Evolutionary conservation across 2,113 vertebrate genomes (phyloP), one percentile per base, ranked within the genome.

Genomic region (Argyrosomus japonicus): DNA sequence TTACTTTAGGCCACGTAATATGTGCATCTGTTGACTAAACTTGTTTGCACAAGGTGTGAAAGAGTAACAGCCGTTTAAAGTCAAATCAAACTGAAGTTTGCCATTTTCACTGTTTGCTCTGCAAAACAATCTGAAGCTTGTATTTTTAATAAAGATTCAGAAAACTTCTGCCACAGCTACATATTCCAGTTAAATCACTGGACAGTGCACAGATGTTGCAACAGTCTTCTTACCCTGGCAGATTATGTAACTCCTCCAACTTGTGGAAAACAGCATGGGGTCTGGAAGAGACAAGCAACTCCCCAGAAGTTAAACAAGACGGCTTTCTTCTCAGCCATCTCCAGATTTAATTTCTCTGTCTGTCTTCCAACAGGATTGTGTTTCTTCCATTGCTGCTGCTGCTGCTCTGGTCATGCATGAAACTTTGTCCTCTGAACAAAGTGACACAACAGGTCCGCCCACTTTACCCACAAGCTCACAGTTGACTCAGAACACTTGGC

Each of bases 251-350:
- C 65, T 87, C 69, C 56, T 92, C 89, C 63, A 83, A 15, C 25
- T 76, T 69, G n/a, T 56, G 25, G 18, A 84, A 81, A 45, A 87
- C 21, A 2, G 5, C 61, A 3, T 15, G 47, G 0, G 29, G 87
- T 17, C 32, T 43, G 18, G 72, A 32, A 2, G 83, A 43, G 12
- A 81, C 84, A n/a, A 0, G 25, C 81, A 0, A 90, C 88, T 7
- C 91, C 91, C 91, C 91, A 92, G 58, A 91, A 80, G 75, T 58
- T 87, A 27, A 92, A 86, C 9, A 92, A 7, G 13, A 90, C 63
- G 3, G 81, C 89, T 67, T 86, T 89, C 19, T 21, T 82, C 68
- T 32, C 23, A 1, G 17, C 43, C 90, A 88, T 90, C 29, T 67
- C 25, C 2, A 58, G 5, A 7, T 19, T 8, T 2, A 3, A 3